Evolutionary conservation across 2,888 invertebrate genomes (phyloP).

Genomic region (Morpho helenor): DNA sequence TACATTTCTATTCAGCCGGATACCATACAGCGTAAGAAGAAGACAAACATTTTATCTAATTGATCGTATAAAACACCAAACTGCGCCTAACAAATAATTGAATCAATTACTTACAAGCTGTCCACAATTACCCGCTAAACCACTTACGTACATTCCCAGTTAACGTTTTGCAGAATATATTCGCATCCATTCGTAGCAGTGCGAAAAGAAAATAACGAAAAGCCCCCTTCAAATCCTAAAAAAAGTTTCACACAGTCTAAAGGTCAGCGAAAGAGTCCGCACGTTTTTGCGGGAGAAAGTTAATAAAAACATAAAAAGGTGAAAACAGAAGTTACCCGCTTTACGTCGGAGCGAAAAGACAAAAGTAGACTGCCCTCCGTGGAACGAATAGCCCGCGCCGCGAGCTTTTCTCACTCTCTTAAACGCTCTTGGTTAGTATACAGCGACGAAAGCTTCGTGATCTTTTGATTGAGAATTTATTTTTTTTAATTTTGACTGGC

Average conservation of each 20-base stretch:
- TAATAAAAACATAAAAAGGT: constrained; percentile 29
- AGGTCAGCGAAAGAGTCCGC: constrained; percentile 25
- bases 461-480: constrained; percentile 14
- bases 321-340: constrained; percentile 40
- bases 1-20: no score
- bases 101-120: not conserved
- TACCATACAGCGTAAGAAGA: no score
- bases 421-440: constrained; percentile 56
- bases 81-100: not conserved
- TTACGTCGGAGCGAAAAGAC: constrained; percentile 42
- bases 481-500: no score
- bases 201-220: constrained; percentile 11
- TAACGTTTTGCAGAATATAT: constrained; percentile 4
- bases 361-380: constrained; percentile 66
- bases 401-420: constrained; percentile 77
- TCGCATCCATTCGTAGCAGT: constrained; percentile 2
- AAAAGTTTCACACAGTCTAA: constrained; percentile 26
- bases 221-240: constrained; percentile 14
- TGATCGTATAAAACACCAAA: no score
- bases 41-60: no score
- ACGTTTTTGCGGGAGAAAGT: constrained; percentile 25
- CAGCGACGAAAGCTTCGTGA: constrained; percentile 34
- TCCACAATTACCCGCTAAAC: not conserved
- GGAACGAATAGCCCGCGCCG: constrained; percentile 73
- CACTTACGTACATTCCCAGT: not conserved